Evolutionary conservation across 2,797 vertebrate species (phyloP).

Genomic region (Cossypha heuglini): DNA sequence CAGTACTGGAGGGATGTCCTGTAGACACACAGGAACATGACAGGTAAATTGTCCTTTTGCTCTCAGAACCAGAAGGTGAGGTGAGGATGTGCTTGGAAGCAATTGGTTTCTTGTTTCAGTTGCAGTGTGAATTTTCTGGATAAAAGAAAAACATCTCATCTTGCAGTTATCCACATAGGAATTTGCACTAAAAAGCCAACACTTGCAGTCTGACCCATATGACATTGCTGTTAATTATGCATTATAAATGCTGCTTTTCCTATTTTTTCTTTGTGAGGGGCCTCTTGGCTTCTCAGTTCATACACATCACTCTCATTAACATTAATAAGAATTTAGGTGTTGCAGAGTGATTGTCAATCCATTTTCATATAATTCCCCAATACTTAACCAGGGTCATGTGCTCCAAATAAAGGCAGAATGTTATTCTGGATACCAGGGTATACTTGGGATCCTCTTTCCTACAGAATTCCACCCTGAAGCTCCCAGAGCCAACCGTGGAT

Average conservation of each 20-base stretch:
- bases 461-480: not conserved
- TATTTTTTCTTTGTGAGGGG: not conserved
- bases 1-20: not conserved
- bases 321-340: not conserved
- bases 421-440: not conserved
- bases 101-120: not conserved
- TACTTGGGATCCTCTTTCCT: not conserved
- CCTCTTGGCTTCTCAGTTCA: not conserved
- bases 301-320: not conserved
- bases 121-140: not conserved
- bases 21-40: not conserved
- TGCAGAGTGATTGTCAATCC: not conserved
- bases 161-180: not conserved
- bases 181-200: not conserved
- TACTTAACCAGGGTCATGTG: not conserved
- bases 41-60: not conserved
- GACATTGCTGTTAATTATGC: constrained; percentile 9
- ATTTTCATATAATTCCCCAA: not conserved
- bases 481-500: fast-evolving
- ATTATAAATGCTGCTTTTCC: not conserved
- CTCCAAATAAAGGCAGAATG: not conserved
- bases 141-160: not conserved
- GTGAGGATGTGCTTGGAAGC: not conserved
- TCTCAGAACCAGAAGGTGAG: not conserved
- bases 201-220: not conserved